Base-by-base conservation (phyloP, 2,113 vertebrate genomes). In the Willisornis vidua region DNA sequence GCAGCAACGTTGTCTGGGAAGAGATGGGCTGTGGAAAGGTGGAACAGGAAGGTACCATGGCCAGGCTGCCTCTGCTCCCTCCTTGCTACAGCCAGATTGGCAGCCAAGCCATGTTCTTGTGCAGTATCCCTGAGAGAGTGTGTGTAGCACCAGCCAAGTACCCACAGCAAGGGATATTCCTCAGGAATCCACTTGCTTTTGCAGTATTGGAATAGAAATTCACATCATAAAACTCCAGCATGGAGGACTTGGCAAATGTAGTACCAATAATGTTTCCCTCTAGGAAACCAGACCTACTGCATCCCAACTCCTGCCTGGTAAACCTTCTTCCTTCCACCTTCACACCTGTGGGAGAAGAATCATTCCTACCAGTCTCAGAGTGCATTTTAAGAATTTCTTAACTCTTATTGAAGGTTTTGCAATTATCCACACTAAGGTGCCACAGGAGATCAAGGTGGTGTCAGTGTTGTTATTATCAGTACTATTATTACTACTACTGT, bases 1-100 rank as follows among this genome's bases (percentile, higher is more conserved):
- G 92, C 66, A 12, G 96, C 85, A 81, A 94, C 96, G 94, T 94
- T 94, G 97, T 54, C 81, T 78, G 87, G 73, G 92, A 96, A 94
- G 95, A 72, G 93, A 65, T 45, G 82, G 89, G 91, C 41, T 35
- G 37, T 23, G 74, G 90, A 58, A 89, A 82, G 45, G 45, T 19
- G 46, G 12, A 55, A 14, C 19, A 51, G 84, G n/a, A 23, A 14
- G 15, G 49, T 37, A 12, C 41, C 16, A 10, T 1, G 19, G 57
- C 79, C 43, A 7, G 88, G 85, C 79, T 89, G 92, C 85, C 58
- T 41, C 67, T 83, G 66, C 55, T 78, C 10, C 57, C 24, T 54
- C 25, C 26, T 33, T 13, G 0, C 28, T 12, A 17, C 6, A 26
- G 18, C 24, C 58, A 22, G 45, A 11, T 52, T 55, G 79, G 70